These are phyloP conservation scores for Fringilla coelebs DNA, from an alignment of 2,797 vertebrate genomes.

Conservation along the genomic window DNA sequence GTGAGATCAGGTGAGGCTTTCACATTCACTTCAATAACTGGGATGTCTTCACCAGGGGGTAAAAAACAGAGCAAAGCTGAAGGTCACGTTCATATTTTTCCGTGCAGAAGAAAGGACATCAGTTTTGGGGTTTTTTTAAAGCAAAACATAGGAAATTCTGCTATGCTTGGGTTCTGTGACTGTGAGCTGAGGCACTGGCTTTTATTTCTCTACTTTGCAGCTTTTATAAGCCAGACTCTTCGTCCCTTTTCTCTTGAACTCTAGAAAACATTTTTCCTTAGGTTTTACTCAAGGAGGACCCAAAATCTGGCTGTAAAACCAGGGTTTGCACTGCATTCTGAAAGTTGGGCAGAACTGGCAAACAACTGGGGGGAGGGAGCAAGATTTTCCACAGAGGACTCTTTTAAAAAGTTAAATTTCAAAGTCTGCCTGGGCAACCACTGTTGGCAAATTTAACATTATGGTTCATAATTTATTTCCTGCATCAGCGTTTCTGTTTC, in stretches of 20 bases:
- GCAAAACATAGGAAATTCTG: neutral
- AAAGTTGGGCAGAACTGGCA: neutral
- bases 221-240: neutral
- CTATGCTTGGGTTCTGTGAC: neutral
- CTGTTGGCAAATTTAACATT: neutral
- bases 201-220: neutral
- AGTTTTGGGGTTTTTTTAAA: neutral
- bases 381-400: neutral
- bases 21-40: neutral
- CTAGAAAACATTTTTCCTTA: neutral
- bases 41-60: neutral
- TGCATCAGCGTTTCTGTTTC: neutral
- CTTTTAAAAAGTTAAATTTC: neutral
- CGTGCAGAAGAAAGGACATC: neutral
- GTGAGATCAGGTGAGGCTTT: constrained; percentile 58
- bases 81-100: neutral
- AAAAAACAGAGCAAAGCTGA: neutral
- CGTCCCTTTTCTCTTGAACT: neutral
- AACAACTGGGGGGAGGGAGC: neutral
- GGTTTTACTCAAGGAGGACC: neutral
- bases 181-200: neutral
- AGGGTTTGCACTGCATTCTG: neutral
- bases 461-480: neutral
- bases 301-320: neutral
- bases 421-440: neutral